Conservation (phyloP, 2,888 invertebrate genomes). For the Volucella inflata region DNA sequence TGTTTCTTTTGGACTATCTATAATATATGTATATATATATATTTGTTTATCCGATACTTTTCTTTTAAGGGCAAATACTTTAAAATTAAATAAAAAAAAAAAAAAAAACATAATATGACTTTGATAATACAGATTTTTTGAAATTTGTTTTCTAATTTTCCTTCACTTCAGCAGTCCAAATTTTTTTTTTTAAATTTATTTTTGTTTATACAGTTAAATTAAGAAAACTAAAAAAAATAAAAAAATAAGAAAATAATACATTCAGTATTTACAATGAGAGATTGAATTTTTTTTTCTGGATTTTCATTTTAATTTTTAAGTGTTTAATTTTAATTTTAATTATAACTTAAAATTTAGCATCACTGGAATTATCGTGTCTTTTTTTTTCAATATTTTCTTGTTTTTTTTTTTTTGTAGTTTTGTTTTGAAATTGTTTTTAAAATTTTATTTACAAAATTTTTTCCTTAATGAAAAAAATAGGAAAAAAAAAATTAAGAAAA, state of each 20-base stretch:
- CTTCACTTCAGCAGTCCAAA: slow-evolving; percentile 53
- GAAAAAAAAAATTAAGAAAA: slow-evolving; percentile 40
- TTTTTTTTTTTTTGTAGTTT: slow-evolving; percentile 39
- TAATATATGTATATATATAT: no score
- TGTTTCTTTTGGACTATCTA: slow-evolving; percentile 63
- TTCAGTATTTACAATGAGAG: slow-evolving; percentile 64
- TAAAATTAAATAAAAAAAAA: slow-evolving; percentile 43
- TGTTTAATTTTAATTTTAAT: slow-evolving; percentile 26
- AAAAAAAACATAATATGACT: slow-evolving; percentile 55
- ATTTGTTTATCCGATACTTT: slow-evolving; percentile 58
- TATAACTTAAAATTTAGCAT: slow-evolving; percentile 77
- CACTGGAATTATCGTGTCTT: slow-evolving; percentile 77
- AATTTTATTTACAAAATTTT: slow-evolving; percentile 57
- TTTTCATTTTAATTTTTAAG: background rate
- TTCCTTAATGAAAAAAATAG: slow-evolving; percentile 23
- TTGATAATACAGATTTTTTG: slow-evolving; percentile 60
- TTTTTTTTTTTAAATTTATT: slow-evolving; percentile 21
- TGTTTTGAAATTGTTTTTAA: slow-evolving; percentile 39
- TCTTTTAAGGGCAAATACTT: slow-evolving; percentile 43
- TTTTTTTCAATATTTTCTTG: slow-evolving; percentile 53
- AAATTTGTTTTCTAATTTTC: slow-evolving; percentile 14
- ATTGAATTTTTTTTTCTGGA: slow-evolving; percentile 6
- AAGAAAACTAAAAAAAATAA: slow-evolving; percentile 33
- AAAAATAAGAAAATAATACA: slow-evolving; percentile 51
- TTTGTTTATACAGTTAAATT: slow-evolving; percentile 54